Evolutionary conservation across 1,140 invertebrate species (phyloP).

Genomic region (Liolophura sinensis): DNA sequence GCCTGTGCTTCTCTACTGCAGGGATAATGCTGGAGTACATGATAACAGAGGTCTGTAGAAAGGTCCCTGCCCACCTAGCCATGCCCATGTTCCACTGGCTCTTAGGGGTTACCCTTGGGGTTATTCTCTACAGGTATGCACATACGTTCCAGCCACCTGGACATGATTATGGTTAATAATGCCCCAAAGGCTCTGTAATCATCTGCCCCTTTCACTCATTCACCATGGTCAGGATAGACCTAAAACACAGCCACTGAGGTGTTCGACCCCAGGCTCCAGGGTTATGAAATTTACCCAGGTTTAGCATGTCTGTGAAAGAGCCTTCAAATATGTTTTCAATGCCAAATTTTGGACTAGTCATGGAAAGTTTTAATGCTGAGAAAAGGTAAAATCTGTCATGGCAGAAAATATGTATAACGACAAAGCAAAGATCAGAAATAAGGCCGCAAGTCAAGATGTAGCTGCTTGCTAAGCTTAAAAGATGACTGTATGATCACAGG

Average conservation of each 20-base stretch:
- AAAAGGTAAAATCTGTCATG: too few relatives aligned
- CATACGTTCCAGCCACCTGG: background rate
- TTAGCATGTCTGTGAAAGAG: too few relatives aligned
- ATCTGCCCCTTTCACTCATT: background rate
- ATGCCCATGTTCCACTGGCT: constrained; percentile 28
- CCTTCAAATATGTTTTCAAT: too few relatives aligned
- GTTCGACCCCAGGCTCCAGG: background rate
- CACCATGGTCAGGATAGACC: background rate
- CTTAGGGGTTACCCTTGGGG: constrained; percentile 24
- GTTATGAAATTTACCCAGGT: too few relatives aligned
- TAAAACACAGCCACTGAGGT: background rate
- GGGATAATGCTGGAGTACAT: constrained; percentile 45
- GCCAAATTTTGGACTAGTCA: too few relatives aligned
- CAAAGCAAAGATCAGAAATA: too few relatives aligned
- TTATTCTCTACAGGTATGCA: constrained; percentile 34
- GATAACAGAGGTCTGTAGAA: constrained; percentile 34
- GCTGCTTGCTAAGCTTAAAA: too few relatives aligned
- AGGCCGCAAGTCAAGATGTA: too few relatives aligned
- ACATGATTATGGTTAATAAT: background rate
- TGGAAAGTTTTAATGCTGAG: too few relatives aligned
- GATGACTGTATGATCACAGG: too few relatives aligned
- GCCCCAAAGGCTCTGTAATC: background rate
- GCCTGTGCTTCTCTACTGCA: constrained; percentile 12
- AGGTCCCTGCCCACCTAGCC: constrained; percentile 27
- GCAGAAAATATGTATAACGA: too few relatives aligned